A percentile compares a stretch with the other conserved stretches of the same genome.
phyloP scores from a whole-genome alignment of 2,888 invertebrate genomes.

The Peribatodes rhomboidaria region DNA sequence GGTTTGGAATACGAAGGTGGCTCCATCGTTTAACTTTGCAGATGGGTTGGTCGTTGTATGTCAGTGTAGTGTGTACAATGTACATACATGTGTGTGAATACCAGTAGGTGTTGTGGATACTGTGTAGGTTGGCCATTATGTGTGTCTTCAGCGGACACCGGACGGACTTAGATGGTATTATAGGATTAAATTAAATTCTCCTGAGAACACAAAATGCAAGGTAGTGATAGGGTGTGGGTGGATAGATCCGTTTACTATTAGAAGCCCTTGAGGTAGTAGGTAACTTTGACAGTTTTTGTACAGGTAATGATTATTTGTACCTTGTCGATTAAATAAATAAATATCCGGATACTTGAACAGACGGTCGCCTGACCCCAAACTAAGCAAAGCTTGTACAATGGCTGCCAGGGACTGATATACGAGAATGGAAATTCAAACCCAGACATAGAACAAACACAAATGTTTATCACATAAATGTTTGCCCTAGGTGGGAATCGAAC shows the following conservation, averaged over 20 bases:
- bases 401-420: too few relatives aligned
- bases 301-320: too few relatives aligned
- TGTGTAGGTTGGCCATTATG: conserved; percentile 9
- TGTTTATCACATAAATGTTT: too few relatives aligned
- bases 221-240: not conserved
- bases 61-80: conserved; percentile 3
- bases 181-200: not conserved
- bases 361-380: too few relatives aligned
- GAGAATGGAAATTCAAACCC: too few relatives aligned
- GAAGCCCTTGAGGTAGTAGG: not conserved
- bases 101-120: not conserved
- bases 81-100: too few relatives aligned
- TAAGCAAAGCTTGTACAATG: too few relatives aligned
- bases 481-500: too few relatives aligned
- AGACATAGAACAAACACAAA: too few relatives aligned
- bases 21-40: not conserved
- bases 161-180: not conserved
- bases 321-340: too few relatives aligned
- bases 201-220: not conserved
- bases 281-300: too few relatives aligned
- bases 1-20: not conserved
- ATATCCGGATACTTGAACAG: too few relatives aligned
- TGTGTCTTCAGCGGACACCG: not conserved
- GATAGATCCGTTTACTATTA: not conserved
- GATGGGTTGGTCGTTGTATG: not conserved